Evolutionary conservation across 2,113 vertebrate genomes (phyloP), one percentile per base, ranked within the genome.

Genomic region (Gila orcuttii): DNA sequence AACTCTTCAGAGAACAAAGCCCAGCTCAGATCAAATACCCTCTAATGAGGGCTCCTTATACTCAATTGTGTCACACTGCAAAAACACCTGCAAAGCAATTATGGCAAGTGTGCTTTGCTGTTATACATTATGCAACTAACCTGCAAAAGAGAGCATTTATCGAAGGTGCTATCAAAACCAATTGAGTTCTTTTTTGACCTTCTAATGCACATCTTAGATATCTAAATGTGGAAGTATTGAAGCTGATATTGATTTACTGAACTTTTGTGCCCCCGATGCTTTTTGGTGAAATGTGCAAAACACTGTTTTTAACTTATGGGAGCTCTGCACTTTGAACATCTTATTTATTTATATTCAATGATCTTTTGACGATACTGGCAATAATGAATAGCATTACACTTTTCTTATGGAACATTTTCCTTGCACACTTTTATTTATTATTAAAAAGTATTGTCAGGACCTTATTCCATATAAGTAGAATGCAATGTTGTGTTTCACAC

Each of bases 1-100:
- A 78, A 86, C 57, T 52, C 73, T 21, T 13, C 21, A 83, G 75
- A 80, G 73, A 84, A 84, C 84, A 79, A 87, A 85, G 71, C 64
- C 82, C 55, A 85, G 74, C 66, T 82, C n/a, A 83, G 86, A 87
- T 87, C 82, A 88, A 82, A 88, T 86, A 75, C 39, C 36, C 19
- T 81, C 47, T 88, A 90, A 89, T 87, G 86, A 90, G 84, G 84
- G 85, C 47, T 73, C 83, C 39, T 85, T 81, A 47, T 69, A 47
- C 84, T 81, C 52, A 86, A 90, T 89, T 82, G 86, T 85, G 83
- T 86, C 66, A 74, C 36, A 83, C 28, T 59, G 82, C 81, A 69
- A 83, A 79, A 86, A 90, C 85, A 91, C 81, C 89, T 91, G 85
- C 87, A 85, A 86, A 85, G 69, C 85, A 87, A 88, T 85, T 25